Base-by-base conservation (phyloP, 23 tunicate species). In the Clavelina lepadiformis region DNA sequence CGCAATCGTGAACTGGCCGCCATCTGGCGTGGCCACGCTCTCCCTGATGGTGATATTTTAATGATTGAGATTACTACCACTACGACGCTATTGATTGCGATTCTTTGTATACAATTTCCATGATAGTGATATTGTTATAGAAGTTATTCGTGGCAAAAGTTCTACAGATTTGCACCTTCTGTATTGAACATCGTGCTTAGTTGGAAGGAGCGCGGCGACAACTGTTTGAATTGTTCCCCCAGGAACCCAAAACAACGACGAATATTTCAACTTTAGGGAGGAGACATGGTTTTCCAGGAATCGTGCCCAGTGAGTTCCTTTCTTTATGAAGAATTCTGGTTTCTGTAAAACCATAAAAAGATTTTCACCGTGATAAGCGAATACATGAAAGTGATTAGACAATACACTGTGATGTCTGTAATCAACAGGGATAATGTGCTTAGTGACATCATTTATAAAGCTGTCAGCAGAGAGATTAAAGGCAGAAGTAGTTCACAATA, bases 171-270 rank as follows among this genome's bases (percentile, higher is more conserved):
- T n/a, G 49, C 15, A 79, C 85, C 76, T 68, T 41, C 29, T 56
- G 28, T 58, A 79, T 35, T 26, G 27, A 1, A 67, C 62, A 6
- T 34, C 22, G 2, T 49, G 58, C 20, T 35, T 65, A n/a, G 33
- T 33, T 29, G 95, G 95, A 35, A 86, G 38, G 15, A 78, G 20
- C 2, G 73, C 78, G n/a, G 79, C 74, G 26, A 78, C 65, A 26
- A 86, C 62, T 1, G 95, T 86, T 72, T 78, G 95, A 28, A 86
- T 72, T 32, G 59, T 71, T 65, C 85, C 95, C 2, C 77, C 81
- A 35, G 95, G 95, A 55, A 62, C 41, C 73, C 65, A 78, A 35
- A 56, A 86, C 21, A 80, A 67, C 3, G 95, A 76, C 79, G 72
- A 76, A 49, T 86, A 86, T 33, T 32, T 37, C 3, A 19, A 29